Conservation (phyloP, 2,797 vertebrate genomes). For the Tokudaia muenninki region DNA sequence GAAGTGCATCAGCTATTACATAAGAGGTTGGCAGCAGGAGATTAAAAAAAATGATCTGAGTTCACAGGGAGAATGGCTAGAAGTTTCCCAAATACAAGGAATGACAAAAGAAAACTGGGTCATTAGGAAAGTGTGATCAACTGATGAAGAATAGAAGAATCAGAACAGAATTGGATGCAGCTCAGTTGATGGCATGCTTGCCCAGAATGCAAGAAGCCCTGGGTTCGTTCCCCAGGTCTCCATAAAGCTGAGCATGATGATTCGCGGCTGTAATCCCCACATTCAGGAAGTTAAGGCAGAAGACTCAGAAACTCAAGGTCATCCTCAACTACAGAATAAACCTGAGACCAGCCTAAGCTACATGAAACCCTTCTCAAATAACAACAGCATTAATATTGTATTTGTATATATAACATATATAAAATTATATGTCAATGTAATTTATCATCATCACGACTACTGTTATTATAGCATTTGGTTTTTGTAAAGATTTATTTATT, state of each 20-base stretch:
- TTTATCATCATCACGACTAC: background rate
- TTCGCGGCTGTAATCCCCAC: no score
- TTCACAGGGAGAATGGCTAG: background rate
- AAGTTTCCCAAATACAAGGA: slow-evolving; percentile 4
- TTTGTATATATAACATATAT: no score
- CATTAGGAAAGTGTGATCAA: background rate
- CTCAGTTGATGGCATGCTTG: background rate
- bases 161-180: background rate
- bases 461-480: background rate
- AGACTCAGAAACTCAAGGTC: background rate
- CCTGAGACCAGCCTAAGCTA: background rate
- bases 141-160: background rate
- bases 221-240: background rate
- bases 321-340: background rate
- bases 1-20: background rate
- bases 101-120: background rate
- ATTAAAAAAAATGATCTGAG: background rate
- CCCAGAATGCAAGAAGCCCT: background rate
- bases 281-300: background rate
- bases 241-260: background rate
- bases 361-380: background rate
- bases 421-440: background rate
- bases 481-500: no score
- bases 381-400: no score
- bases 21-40: background rate